Conservation (phyloP, 92 coral and sea anemone species). For the Epizoanthus ramosus region DNA sequence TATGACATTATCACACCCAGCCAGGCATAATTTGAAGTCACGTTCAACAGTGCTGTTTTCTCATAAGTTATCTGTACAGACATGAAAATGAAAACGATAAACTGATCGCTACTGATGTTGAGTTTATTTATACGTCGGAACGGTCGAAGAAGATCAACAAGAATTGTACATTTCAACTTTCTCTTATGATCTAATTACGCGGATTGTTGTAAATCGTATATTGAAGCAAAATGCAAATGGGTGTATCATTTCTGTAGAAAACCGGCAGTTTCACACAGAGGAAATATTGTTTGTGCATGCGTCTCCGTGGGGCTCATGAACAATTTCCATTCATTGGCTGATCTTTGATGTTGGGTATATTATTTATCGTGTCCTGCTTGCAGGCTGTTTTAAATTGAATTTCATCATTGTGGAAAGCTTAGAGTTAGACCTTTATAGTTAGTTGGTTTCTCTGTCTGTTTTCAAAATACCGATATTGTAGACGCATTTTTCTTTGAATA, state of each 20-base stretch:
- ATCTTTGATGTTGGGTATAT: no score
- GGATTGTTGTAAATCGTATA: background rate
- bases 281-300: background rate
- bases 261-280: background rate
- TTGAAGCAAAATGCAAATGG: conserved; percentile 22
- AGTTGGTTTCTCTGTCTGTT: no score
- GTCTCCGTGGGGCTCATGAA: background rate
- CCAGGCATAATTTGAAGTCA: no score
- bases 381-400: no score
- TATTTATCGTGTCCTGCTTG: no score
- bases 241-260: background rate
- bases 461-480: no score
- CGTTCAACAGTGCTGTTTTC: background rate
- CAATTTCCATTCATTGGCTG: no score
- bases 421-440: no score
- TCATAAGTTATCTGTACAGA: background rate
- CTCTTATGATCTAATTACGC: background rate
- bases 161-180: conserved; percentile 8
- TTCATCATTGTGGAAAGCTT: no score
- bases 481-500: no score
- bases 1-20: background rate
- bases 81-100: background rate
- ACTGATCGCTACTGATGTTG: background rate
- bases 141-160: background rate
- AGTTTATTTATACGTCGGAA: background rate